A percentile compares a stretch with the other conserved stretches of the same genome.
Evolutionary conservation across 1,140 invertebrate genomes (phyloP).

Genomic region (Homalodisca vitripennis): DNA sequence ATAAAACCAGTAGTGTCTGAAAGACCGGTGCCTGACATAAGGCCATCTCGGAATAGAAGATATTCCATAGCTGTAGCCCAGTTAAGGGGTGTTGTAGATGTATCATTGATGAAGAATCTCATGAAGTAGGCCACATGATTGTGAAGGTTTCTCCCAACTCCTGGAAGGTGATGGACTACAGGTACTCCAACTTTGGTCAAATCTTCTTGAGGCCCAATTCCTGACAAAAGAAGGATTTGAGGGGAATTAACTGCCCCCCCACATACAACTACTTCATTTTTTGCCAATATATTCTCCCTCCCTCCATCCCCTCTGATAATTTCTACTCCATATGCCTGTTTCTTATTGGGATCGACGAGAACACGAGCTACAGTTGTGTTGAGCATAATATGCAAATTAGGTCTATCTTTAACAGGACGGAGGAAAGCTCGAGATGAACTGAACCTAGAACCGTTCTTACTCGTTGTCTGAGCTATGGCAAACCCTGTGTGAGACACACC

Average conservation of each 20-base stretch:
- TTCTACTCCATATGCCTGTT: constrained; percentile 66
- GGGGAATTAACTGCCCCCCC: constrained; percentile 76
- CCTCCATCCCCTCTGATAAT: constrained; percentile 58
- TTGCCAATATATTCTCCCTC: constrained; percentile 56
- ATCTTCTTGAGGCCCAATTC: constrained; percentile 75
- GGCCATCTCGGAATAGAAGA: constrained; percentile 75
- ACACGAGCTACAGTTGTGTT: constrained; percentile 72
- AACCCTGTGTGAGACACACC: constrained; percentile 77
- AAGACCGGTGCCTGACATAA: constrained; percentile 82
- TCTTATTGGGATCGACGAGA: constrained; percentile 66
- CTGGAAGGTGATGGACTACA: constrained; percentile 71
- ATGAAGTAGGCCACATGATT: constrained; percentile 81
- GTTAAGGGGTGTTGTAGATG: constrained; percentile 75
- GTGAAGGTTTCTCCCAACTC: constrained; percentile 85
- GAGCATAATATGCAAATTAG: constrained; percentile 75
- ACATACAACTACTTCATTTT: constrained; percentile 65
- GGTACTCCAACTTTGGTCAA: constrained; percentile 62
- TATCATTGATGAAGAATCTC: constrained; percentile 78
- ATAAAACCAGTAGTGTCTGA: constrained; percentile 81
- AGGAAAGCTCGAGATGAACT: constrained; percentile 71
- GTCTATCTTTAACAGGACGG: constrained; percentile 62
- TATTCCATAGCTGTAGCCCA: constrained; percentile 89
- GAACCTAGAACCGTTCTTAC: constrained; percentile 81
- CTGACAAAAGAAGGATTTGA: constrained; percentile 79
- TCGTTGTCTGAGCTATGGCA: constrained; percentile 82